Conservation (phyloP, 2,113 vertebrate genomes). For the Amblyopsis rosae region DNA sequence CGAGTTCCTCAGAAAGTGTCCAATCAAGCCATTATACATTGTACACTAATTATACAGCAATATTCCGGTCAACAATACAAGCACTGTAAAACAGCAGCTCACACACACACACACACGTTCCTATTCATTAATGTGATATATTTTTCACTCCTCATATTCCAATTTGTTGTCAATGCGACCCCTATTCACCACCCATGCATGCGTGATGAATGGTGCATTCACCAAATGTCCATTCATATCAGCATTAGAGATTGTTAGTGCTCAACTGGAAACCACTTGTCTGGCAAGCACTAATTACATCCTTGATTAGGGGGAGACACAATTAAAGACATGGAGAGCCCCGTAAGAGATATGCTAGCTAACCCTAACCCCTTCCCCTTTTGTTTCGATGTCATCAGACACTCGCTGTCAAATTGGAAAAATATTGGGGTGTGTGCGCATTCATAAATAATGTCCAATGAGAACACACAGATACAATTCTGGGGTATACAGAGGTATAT, state of each 20-base stretch:
- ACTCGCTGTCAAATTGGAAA: neutral
- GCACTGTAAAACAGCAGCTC: neutral
- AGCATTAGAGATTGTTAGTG: conserved; percentile 51
- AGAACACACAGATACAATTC: no score
- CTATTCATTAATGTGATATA: conserved; percentile 8
- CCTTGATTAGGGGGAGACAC: conserved; percentile 63
- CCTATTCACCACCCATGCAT: conserved; percentile 39
- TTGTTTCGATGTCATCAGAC: neutral
- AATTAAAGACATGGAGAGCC: conserved; percentile 44
- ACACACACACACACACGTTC: neutral
- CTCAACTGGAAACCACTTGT: conserved; percentile 54
- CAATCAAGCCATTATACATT: neutral
- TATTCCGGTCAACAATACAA: neutral
- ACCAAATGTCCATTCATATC: conserved; percentile 45
- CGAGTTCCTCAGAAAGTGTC: neutral
- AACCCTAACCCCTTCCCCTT: neutral
- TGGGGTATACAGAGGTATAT: no score
- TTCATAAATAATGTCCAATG: neutral
- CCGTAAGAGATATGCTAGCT: conserved; percentile 6
- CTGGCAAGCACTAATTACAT: conserved; percentile 61
- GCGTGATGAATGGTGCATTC: conserved; percentile 46
- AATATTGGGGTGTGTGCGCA: conserved; percentile 10
- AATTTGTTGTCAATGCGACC: conserved; percentile 48
- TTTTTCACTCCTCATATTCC: conserved; percentile 28
- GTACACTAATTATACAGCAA: neutral